phyloP scores from a whole-genome alignment of 2,113 vertebrate species.

The Bufo bufo region DNA sequence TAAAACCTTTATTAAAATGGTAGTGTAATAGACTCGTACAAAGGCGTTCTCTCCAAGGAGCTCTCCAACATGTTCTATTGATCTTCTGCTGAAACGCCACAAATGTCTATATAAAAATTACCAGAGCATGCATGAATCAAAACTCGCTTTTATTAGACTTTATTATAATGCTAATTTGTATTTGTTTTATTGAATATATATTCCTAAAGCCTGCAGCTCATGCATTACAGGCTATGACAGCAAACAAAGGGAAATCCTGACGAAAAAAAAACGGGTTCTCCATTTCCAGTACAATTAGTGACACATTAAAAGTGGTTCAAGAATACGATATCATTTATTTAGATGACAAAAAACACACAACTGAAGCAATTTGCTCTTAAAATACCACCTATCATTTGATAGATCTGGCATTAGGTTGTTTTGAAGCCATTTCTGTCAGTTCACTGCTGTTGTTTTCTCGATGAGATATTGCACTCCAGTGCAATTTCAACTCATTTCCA shows the following conservation, averaged over 20 bases:
- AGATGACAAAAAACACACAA: neutral
- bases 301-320: neutral
- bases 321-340: neutral
- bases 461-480: neutral
- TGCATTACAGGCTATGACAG: neutral
- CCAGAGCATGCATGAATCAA: conserved; percentile 27
- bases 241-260: neutral
- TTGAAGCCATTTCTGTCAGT: conserved; percentile 4
- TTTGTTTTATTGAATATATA: conserved; percentile 12
- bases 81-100: conserved; percentile 25
- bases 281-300: neutral
- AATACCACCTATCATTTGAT: conserved; percentile 14
- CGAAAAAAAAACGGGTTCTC: neutral
- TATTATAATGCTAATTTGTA: conserved; percentile 41
- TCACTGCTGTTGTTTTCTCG: neutral
- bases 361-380: neutral
- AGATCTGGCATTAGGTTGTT: conserved; percentile 9
- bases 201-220: neutral
- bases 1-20: conserved; percentile 31
- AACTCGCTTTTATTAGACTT: conserved; percentile 5
- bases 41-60: conserved; percentile 29
- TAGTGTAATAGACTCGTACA: neutral
- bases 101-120: conserved; percentile 11
- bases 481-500: conserved; percentile 32
- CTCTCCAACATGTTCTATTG: conserved; percentile 16